Evolutionary conservation across 2,888 invertebrate species (phyloP), one percentile per base, ranked within the genome.

Genomic region (Phalera bucephala): DNA sequence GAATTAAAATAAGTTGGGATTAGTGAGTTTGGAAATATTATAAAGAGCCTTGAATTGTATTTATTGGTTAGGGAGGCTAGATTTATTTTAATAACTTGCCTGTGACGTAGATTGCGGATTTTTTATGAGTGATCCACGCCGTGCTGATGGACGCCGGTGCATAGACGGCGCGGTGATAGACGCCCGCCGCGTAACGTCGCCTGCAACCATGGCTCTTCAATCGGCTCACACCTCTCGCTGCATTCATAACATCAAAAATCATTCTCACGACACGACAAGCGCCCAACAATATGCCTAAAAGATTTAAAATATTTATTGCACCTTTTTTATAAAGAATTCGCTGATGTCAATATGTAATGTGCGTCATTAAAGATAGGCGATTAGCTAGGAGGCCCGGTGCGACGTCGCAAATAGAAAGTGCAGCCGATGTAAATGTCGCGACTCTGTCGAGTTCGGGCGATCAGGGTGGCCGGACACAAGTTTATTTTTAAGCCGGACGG

Each of bases 51-150:
- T n/a, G n/a, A n/a, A n/a, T n/a, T n/a, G n/a, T n/a, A n/a, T n/a
- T n/a, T n/a, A n/a, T n/a, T n/a, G n/a, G n/a, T n/a, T n/a, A n/a
- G n/a, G n/a, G n/a, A n/a, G n/a, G n/a, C n/a, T n/a, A n/a, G n/a
- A n/a, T n/a, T n/a, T n/a, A n/a, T n/a, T n/a, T n/a, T n/a, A n/a
- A n/a, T n/a, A n/a, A 25, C 31, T 58, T 63, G 86, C 88, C 81
- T 89, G 81, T 45, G 89, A 89, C 47, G 82, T 75, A 41, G 91
- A 80, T 47, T 91, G 91, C 11, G 91, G 84, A 54, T 89, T 77
- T 48, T 91, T 91, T 52, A 92, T 91, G 39, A 91, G 81, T 19
- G 93, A 91, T 38, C 93, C 93, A 37, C 93, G 88, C 7, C 91
- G 71, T 25, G 91, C 85, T 1, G 92, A 93, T 21, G 89, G 86